phyloP scores from a whole-genome alignment of 2,888 invertebrate genomes.

The Patella pellucida region DNA sequence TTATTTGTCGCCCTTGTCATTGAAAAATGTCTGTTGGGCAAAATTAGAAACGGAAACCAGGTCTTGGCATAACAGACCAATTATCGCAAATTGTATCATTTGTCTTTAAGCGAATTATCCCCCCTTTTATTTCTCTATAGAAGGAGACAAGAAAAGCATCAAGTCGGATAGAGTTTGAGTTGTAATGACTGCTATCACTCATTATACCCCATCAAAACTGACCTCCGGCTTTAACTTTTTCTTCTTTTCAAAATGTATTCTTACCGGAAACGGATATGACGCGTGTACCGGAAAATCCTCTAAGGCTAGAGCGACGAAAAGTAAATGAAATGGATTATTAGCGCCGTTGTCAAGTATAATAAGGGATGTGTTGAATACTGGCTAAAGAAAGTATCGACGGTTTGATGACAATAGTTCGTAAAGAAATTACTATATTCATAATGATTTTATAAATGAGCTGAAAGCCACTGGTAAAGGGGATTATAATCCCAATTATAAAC shows the following conservation, averaged over 20 bases:
- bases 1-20: slow-evolving; percentile 12
- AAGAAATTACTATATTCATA: no score
- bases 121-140: not conserved
- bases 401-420: no score
- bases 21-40: not conserved
- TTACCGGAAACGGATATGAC: not conserved
- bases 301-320: not conserved
- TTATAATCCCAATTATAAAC: no score
- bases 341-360: no score
- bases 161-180: not conserved
- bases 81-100: slow-evolving; percentile 7
- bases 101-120: slow-evolving; percentile 9
- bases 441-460: no score
- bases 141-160: slow-evolving; percentile 1
- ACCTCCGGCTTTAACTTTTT: not conserved
- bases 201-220: slow-evolving; percentile 5
- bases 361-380: no score
- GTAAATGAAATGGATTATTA: no score
- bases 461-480: no score
- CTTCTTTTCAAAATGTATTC: slow-evolving; percentile 3
- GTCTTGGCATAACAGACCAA: slow-evolving; percentile 3
- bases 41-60: not conserved
- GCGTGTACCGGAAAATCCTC: not conserved
- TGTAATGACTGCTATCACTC: not conserved
- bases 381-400: no score